Base-by-base conservation (phyloP, 2,797 vertebrate species). In the Pelochelys cantorii region DNA sequence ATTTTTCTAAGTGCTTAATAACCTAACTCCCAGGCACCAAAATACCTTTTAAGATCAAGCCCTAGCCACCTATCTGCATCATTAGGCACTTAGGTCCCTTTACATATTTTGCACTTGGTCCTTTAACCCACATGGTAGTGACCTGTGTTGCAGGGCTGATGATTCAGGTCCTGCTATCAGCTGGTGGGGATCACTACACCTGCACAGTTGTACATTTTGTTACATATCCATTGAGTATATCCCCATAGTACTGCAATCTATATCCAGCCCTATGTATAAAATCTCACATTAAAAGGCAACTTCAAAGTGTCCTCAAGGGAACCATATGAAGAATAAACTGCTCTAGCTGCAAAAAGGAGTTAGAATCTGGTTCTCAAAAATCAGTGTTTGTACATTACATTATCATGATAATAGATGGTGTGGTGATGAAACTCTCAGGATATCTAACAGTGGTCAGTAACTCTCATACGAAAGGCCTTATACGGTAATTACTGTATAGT, bases 1-100 rank as follows among this genome's bases (percentile, higher is more conserved):
- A 74, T 87, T 94, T 94, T 13, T 90, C 81, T 88, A 94, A 86
- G 81, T 48, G 85, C 11, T 48, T 60, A 86, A 85, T 7, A 4
- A 20, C 62, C 15, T 20, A 34, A 68, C 18, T 71, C 18, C 65
- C n/a, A 34, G n/a, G 65, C 65, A 68, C n/a, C 65, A 34, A 22
- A 37, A 71, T 10, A 22, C n/a, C 65, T 71, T 11, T 71, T 10
- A 71, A n/a, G n/a, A 20, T 71, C n/a, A 37, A 34, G 31, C n/a
- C n/a, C 8, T 71, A 22, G n/a, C n/a, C n/a, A 18, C 18, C n/a
- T 11, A 22, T n/a, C n/a, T 34, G n/a, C 65, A 71, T 71, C 18
- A 22, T 71, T 62, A 62, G 60, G 60, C 60, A 62, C 29, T 27
- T 62, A 62, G 13, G 11, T 62, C 14, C 14, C 27, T 62, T 62